Conservation (phyloP, 2,797 vertebrate genomes). For the Avahi laniger region DNA sequence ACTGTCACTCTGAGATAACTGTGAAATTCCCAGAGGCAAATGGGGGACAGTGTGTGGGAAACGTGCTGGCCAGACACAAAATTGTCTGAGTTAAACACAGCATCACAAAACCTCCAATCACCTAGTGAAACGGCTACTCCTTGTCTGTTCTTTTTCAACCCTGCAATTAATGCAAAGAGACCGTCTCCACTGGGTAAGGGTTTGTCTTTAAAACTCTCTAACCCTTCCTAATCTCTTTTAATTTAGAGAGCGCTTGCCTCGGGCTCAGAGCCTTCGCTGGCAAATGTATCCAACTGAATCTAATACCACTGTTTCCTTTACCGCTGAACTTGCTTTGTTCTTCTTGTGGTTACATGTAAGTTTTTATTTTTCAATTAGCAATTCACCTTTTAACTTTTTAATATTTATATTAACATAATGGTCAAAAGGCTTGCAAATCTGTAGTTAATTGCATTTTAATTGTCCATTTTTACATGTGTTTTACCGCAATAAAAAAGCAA, state of each 20-base stretch:
- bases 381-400: slow-evolving; percentile 71
- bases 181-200: background rate
- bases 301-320: background rate
- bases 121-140: fast-evolving
- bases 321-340: background rate
- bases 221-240: background rate
- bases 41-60: background rate
- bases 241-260: background rate
- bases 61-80: fast-evolving
- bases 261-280: background rate
- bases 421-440: slow-evolving; percentile 54
- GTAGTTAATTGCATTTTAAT: slow-evolving; percentile 52
- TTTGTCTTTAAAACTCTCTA: background rate
- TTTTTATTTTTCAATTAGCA: slow-evolving; percentile 75
- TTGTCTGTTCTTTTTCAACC: background rate
- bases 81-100: background rate
- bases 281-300: background rate
- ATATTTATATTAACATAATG: slow-evolving; percentile 56
- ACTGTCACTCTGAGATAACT: background rate
- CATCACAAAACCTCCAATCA: background rate
- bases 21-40: background rate
- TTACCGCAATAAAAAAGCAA: background rate
- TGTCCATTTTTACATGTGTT: slow-evolving; percentile 69
- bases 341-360: slow-evolving; percentile 17
- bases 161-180: background rate